Base-by-base conservation (phyloP, 53 echinoderm and acorn worm species). In the Mesocentrotus franciscanus region DNA sequence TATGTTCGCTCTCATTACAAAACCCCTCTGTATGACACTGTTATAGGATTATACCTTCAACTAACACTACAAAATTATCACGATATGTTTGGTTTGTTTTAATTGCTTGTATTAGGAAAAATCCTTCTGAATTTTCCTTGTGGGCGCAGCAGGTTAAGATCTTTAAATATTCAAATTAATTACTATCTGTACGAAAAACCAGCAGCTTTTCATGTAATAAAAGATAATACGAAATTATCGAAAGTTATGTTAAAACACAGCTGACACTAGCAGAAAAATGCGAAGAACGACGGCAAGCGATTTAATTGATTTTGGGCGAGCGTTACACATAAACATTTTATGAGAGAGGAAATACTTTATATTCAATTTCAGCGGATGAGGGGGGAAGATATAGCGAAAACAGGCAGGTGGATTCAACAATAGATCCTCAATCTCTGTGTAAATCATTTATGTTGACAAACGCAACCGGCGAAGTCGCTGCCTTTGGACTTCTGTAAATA, bases 361-460 rank as follows among this genome's bases (percentile, higher is more conserved):
- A 64, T 91, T 91, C 91, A 91, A 91, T 91, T 91, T 91, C 30
- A 56, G 20, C 91, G 91, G 91, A 91, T 58, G 87, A 91, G 29
- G 90, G 60, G 90, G 90, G 91, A 91, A 91, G 68, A 91, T 39
- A 20, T 1, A 91, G 17, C 74, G 56, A 92, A 92, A 92, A 92
- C 74, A 92, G 32, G 74, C 92, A 92, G 92, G 92, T 92, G 92
- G 18, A n/a, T 20, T 42, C 16, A 14, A 92, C 71, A 72, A 92
- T 66, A 26, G 72, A 27, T 20, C n/a, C 92, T 14, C 62, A 92
- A 71, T 74, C 92, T 36, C 66, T 36, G 91, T 22, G 66, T 64
- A 91, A 91, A 64, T 66, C 32, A 91, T 91, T 92, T 75, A 70
- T 71, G 64, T 74, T 39, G 72, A 39, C 71, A 92, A 92, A 70